Conservation (phyloP, 1,140 invertebrate genomes). For the Micrasema minimum region DNA sequence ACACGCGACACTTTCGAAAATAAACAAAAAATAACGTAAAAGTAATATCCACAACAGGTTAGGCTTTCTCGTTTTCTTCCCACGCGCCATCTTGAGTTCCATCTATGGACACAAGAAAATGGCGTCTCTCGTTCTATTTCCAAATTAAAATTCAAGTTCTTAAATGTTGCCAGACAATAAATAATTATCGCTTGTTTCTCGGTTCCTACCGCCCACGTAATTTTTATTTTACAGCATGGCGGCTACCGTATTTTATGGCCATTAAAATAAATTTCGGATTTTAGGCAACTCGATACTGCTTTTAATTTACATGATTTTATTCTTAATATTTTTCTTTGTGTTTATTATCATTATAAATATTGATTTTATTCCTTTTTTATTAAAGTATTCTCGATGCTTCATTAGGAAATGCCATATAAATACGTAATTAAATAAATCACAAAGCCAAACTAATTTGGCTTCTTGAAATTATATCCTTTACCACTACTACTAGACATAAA, state of each 20-base stretch:
- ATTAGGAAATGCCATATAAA: too few relatives aligned
- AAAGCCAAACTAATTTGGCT: too few relatives aligned
- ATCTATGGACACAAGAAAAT: constrained; percentile 22
- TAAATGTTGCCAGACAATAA: constrained; percentile 23
- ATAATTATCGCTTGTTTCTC: constrained; percentile 30
- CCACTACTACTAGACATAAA: too few relatives aligned
- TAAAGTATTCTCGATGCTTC: too few relatives aligned
- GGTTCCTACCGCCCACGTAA: constrained; percentile 5
- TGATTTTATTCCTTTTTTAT: too few relatives aligned
- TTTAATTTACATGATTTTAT: too few relatives aligned
- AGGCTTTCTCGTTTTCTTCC: constrained; percentile 12
- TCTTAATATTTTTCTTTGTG: too few relatives aligned
- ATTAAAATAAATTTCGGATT: neutral
- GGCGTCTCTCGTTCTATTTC: constrained; percentile 23
- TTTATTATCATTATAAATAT: too few relatives aligned
- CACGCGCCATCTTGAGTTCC: constrained; percentile 13
- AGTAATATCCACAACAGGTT: neutral
- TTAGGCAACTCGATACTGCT: too few relatives aligned
- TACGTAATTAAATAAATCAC: too few relatives aligned
- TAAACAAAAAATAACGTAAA: neutral
- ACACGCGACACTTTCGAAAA: neutral
- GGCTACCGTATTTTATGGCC: constrained; percentile 21
- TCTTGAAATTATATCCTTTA: too few relatives aligned
- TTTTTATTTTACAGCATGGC: constrained; percentile 2
- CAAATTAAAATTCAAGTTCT: constrained; percentile 25